Base-by-base conservation (phyloP, 2,888 invertebrate genomes). In the Aspidiotus destructor region DNA sequence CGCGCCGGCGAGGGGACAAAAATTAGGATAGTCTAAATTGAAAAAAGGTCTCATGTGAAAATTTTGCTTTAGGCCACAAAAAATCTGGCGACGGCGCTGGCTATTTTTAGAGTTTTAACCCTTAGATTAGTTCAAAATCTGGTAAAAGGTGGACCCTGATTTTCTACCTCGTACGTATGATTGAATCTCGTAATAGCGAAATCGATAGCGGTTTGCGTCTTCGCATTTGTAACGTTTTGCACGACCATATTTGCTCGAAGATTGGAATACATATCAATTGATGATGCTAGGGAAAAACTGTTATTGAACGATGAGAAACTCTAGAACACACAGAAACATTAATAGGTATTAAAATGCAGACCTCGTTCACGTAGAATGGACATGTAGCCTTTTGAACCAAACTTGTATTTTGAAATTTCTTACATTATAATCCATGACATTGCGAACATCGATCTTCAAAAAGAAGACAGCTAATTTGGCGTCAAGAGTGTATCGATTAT, bases 371-470 rank as follows among this genome's bases (percentile, higher is more conserved):
- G 48, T 48, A 48, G 6, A 48, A 13, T 13, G 48, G 48, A 28
- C 1, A 28, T 28, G 28, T 1, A 28, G 28, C 5, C 28, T 28
- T 28, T 28, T 28, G 28, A 28, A 28, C 28, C 28, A 28, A 28
- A 28, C 40, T 28, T 69, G 16, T 61, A 70, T 53, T 16, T n/a
- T n/a, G 17, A 28, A 8, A 17, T 55, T n/a, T 74, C 77, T 76
- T 76, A 85, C 84, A 28, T 80, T 80, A 71, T 79, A 79, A 70
- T 79, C 79, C 10, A 86, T 80, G 70, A 80, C 80, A 75, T 86
- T 82, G 70, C 81, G 79, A 60, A 86, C 74, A 17, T 81, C 78
- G 0, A 85, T 79, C 16, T 77, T 77, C 57, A 85, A 84, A 64
- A 79, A 78, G 0, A 85, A 83, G 67, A 85, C 74, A 54, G 77